phyloP scores from a whole-genome alignment of 2,888 invertebrate genomes.

The Eledone cirrhosa region DNA sequence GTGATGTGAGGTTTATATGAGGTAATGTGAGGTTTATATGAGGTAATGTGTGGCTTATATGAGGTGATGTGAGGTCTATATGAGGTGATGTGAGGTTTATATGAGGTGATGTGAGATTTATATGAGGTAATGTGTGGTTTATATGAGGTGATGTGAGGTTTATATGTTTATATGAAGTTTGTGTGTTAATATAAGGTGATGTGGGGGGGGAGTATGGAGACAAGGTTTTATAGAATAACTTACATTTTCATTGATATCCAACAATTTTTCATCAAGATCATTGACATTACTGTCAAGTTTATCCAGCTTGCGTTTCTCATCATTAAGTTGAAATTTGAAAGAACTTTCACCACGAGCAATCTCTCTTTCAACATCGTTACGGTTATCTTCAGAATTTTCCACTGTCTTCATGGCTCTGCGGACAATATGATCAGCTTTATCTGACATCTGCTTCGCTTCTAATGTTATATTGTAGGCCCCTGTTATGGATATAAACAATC shows the following conservation, averaged over 20 bases:
- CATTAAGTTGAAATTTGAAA: constrained; percentile 75
- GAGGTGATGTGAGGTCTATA: no score
- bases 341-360: constrained; percentile 70
- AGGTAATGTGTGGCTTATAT: no score
- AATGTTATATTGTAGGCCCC: constrained; percentile 89
- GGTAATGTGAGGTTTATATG: no score
- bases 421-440: constrained; percentile 69
- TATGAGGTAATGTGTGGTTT: no score
- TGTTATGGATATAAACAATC: constrained; percentile 41
- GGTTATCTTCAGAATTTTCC: constrained; percentile 66
- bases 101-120: no score
- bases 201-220: background rate
- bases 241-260: constrained; percentile 85
- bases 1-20: no score
- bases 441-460: constrained; percentile 74
- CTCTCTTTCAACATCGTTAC: constrained; percentile 52
- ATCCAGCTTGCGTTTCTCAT: constrained; percentile 78
- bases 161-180: no score
- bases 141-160: no score
- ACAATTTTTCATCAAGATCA: constrained; percentile 78
- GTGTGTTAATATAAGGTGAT: no score
- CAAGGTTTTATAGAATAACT: background rate
- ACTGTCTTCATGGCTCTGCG: constrained; percentile 65
- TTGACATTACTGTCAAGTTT: constrained; percentile 76
- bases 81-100: no score